phyloP scores from a whole-genome alignment of 2,888 invertebrate genomes.

The Allolobophora icterica region DNA sequence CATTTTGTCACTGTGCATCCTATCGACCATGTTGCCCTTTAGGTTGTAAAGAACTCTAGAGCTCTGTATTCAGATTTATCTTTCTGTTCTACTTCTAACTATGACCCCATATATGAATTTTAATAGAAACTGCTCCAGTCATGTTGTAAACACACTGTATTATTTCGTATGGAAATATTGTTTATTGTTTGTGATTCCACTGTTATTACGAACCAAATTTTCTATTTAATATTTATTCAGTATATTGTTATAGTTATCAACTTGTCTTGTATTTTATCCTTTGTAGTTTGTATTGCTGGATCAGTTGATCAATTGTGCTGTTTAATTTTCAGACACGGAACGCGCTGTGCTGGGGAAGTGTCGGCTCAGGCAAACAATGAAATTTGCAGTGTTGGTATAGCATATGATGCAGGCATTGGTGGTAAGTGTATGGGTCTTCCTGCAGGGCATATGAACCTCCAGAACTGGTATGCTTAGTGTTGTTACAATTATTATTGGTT shows the following conservation, averaged over 20 bases:
- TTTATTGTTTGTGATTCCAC: background rate
- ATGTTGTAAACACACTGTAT: background rate
- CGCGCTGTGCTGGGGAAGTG: constrained; percentile 95
- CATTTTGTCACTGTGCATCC: background rate
- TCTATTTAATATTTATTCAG: background rate
- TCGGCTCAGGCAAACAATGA: constrained; percentile 94
- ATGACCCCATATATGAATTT: background rate
- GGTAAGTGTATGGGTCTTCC: constrained; percentile 68
- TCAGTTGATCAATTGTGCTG: constrained; percentile 10
- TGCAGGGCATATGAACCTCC: background rate
- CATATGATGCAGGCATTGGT: constrained; percentile 91
- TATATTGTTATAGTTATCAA: background rate
- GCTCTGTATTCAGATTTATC: background rate
- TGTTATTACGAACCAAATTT: background rate
- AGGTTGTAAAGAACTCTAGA: too few relatives aligned
- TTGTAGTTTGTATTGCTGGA: background rate
- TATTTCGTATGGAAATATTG: background rate
- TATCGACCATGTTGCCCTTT: too few relatives aligned
- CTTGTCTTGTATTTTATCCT: background rate
- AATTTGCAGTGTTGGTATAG: constrained; percentile 93
- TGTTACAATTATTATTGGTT: background rate
- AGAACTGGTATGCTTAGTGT: background rate
- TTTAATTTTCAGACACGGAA: constrained; percentile 69
- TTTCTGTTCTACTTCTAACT: too few relatives aligned
- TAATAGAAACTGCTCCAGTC: background rate